phyloP scores from a whole-genome alignment of 2,888 invertebrate species.

The Heliconius erato region DNA sequence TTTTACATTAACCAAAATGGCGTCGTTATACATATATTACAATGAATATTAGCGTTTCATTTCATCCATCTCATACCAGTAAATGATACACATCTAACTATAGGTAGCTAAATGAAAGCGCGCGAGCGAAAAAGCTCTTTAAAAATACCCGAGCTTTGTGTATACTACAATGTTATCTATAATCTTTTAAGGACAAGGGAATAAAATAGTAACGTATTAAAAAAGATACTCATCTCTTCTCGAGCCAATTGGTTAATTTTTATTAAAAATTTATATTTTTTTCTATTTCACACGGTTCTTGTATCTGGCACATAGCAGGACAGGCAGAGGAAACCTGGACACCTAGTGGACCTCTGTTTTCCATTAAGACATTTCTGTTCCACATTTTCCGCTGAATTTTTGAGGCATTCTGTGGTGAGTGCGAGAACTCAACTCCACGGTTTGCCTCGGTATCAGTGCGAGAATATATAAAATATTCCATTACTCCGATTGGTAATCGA shows the following conservation, averaged over 20 bases:
- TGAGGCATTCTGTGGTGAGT: no score
- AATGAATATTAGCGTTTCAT: neutral
- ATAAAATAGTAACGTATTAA: conserved; percentile 7
- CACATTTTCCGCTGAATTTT: no score
- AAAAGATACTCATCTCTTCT: conserved; percentile 15
- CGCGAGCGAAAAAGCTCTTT: conserved; percentile 43
- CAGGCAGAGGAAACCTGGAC: no score
- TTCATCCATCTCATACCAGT: neutral
- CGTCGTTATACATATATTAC: neutral
- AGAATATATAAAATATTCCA: no score
- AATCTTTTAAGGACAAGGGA: conserved; percentile 13
- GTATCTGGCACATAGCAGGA: no score
- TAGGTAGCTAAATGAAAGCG: conserved; percentile 7
- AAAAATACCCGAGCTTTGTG: conserved; percentile 37
- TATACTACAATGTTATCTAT: conserved; percentile 19
- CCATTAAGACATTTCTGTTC: no score
- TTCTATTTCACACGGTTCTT: neutral
- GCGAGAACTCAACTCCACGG: no score
- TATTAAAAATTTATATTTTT: neutral
- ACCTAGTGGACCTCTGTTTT: no score
- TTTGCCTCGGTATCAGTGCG: no score
- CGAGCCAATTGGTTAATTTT: neutral
- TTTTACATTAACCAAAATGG: neutral
- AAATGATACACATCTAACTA: neutral
- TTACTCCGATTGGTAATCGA: neutral